A percentile compares a stretch with the other conserved stretches of the same genome.
phyloP scores from a whole-genome alignment of 2,113 vertebrate genomes.

The Panurus biarmicus region DNA sequence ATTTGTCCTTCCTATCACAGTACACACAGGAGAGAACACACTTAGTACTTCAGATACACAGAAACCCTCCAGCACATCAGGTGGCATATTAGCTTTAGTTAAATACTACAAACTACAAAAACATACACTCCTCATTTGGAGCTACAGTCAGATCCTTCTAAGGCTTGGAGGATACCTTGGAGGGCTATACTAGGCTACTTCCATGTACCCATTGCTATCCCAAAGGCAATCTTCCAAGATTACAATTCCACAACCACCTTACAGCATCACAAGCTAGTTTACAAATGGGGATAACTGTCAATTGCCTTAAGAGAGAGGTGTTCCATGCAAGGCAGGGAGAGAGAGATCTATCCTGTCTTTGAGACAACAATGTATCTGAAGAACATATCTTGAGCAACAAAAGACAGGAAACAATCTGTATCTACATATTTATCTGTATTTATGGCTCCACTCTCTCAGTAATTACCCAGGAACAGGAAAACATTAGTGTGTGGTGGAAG shows the following conservation, averaged over 20 bases:
- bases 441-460: not conserved
- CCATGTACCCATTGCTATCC: not conserved
- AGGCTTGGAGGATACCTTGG: not conserved
- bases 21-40: not conserved
- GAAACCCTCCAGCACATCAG: not conserved
- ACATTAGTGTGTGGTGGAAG: not conserved
- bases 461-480: not conserved
- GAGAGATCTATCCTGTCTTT: not conserved
- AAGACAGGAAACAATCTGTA: not conserved
- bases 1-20: accelerated
- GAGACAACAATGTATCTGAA: not conserved
- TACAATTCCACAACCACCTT: not conserved
- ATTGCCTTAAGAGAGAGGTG: not conserved
- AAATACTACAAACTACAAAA: not conserved
- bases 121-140: not conserved
- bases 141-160: not conserved
- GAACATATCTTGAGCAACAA: not conserved
- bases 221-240: not conserved
- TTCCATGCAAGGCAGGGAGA: not conserved
- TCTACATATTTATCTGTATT: not conserved
- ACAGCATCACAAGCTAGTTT: not conserved
- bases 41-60: not conserved
- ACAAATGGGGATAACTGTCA: not conserved
- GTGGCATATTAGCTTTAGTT: not conserved
- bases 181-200: not conserved